Evolutionary conservation across 2,888 invertebrate genomes (phyloP).

Genomic region (Fissipunctia ypsillon): DNA sequence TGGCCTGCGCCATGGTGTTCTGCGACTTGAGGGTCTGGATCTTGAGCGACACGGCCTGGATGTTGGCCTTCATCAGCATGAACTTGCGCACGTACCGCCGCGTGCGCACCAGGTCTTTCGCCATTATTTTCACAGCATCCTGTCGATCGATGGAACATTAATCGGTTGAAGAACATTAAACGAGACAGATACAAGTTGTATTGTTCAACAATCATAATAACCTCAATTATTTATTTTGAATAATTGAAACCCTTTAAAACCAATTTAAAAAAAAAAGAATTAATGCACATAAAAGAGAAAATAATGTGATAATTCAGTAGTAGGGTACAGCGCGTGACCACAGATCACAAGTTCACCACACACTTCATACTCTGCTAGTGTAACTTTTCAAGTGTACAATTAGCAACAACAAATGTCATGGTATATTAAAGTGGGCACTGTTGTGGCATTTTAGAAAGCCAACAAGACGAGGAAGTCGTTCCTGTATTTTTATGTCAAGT

Average conservation of each 20-base stretch:
- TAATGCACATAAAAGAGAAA: neutral
- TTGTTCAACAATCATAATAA: neutral
- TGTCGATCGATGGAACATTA: neutral
- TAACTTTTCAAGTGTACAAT: neutral
- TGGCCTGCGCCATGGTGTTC: constrained; percentile 99
- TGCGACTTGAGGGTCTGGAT: constrained; percentile 99
- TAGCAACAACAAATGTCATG: neutral
- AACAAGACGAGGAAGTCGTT: neutral
- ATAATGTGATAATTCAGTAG: neutral
- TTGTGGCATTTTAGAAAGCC: neutral
- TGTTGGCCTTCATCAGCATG: constrained; percentile 99
- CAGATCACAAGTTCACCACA: neutral
- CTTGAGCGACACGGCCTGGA: constrained; percentile 99
- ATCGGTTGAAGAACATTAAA: neutral
- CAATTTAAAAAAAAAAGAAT: neutral
- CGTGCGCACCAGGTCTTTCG: constrained; percentile 99
- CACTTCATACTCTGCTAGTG: neutral
- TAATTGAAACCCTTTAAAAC: neutral
- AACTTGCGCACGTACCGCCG: constrained; percentile 99
- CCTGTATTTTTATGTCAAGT: neutral
- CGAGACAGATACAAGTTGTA: neutral
- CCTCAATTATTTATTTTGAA: neutral
- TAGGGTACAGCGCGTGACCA: neutral
- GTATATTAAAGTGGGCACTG: neutral
- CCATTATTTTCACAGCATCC: constrained; percentile 99